Evolutionary conservation across 1,140 invertebrate species (phyloP).

Genomic region (honey bee (Apis mellifera)): Amel_HAv3.1 CM009940.2:8866001-8866500

Average conservation of each 20-base stretch:
- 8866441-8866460: neutral
- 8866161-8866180: slow-evolving; percentile 3
- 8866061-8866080: slow-evolving; percentile 5
- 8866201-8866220: neutral
- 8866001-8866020: slow-evolving; percentile 3
- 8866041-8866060: slow-evolving; percentile 1
- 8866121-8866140: slow-evolving; percentile 9
- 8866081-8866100: neutral
- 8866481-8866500: slow-evolving; percentile 51
- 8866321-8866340: slow-evolving; percentile 19
- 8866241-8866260: slow-evolving; percentile 11
- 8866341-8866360: neutral
- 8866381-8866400: slow-evolving; percentile 53
- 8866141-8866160: slow-evolving; percentile 24
- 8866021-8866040: neutral
- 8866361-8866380: slow-evolving; percentile 21
- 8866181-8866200: neutral
- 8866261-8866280: too few relatives aligned
- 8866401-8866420: neutral
- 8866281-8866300: neutral
- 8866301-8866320: slow-evolving; percentile 2
- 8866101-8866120: slow-evolving; percentile 13
- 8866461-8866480: slow-evolving; percentile 32
- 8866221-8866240: slow-evolving; percentile 36
- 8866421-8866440: too few relatives aligned